phyloP scores from a whole-genome alignment of 1,140 invertebrate genomes.

The Drosophila pachea region DNA sequence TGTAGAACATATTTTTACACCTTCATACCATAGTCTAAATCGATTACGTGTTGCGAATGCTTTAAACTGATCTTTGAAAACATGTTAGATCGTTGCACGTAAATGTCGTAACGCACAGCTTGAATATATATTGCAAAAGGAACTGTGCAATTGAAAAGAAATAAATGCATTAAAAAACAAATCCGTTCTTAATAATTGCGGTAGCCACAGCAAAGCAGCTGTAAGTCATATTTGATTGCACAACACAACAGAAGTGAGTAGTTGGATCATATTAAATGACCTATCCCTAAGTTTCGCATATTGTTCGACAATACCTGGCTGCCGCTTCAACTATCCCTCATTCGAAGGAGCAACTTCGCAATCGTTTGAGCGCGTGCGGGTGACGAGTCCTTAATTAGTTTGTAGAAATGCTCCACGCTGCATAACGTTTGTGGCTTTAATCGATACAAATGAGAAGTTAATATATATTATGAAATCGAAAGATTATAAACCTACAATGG shows the following conservation, averaged over 20 bases:
- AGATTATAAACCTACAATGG: conserved; percentile 48
- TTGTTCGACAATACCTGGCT: conserved; percentile 28
- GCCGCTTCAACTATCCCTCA: conserved; percentile 56
- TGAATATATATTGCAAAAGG: conserved; percentile 21
- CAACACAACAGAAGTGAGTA: conserved; percentile 34
- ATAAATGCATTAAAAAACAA: conserved; percentile 53
- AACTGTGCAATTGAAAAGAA: conserved; percentile 50
- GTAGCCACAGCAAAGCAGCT: background rate
- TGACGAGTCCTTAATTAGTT: conserved; percentile 56
- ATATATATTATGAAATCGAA: too few species aligned
- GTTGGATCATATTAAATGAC: background rate
- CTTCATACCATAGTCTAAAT: conserved; percentile 24
- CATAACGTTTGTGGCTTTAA: conserved; percentile 55
- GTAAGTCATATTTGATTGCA: conserved; percentile 46
- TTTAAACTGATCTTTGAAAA: background rate
- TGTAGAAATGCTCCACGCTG: conserved; percentile 61
- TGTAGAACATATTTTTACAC: conserved; percentile 70
- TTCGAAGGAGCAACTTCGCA: conserved; percentile 63
- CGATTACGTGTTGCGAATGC: conserved; percentile 15
- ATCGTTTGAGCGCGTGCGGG: conserved; percentile 53
- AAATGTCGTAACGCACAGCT: conserved; percentile 55
- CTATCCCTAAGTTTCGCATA: conserved; percentile 1
- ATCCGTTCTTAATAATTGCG: background rate
- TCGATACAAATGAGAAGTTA: background rate
- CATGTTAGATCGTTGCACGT: conserved; percentile 7